Base-by-base conservation (phyloP, 2,113 vertebrate genomes). In the Dasyornis broadbenti region DNA sequence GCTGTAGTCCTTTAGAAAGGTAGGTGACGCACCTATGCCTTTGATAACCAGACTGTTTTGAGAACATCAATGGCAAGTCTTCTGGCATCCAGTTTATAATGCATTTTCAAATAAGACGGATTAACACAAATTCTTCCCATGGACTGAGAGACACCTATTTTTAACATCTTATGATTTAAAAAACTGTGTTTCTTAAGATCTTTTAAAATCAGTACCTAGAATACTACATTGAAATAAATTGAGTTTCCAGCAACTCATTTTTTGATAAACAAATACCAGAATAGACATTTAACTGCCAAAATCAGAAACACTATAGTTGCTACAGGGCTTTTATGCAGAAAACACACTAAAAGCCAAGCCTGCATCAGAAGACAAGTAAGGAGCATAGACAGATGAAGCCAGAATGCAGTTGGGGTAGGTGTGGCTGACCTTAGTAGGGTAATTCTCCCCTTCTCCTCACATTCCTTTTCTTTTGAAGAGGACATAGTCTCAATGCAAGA, bases 231-330 rank as follows among this genome's bases (percentile, higher is more conserved):
- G 30, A 21, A 86, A 65, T 72, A 90, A 76, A 83, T 1, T 6
- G 1, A 59, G 20, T 73, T 92, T 83, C n/a, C 26, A 85, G 52
- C 9, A 78, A 47, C 11, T 61, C 0, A 0, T 0, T 8, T 40
- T 86, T 35, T 53, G 6, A 49, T n/a, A 45, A 35, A 54, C 2
- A n/a, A 69, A 77, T 65, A 65, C 3, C 42, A 80, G 35, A 82
- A 64, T 64, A 83, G 66, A 66, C 49, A 73, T 31, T 54, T 15
- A 70, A 37, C 30, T 95, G 39, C 16, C 56, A 20, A 65, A 93
- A 57, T 1, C 49, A 19, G 11, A 64, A 92, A 79, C 6, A 33
- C 12, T 35, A 10, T 7, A 79, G 21, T 23, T 80, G 17, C 37
- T 53, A 65, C 4, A 33, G 8, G 6, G 31, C 4, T 77, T 86